These are phyloP conservation scores for Drosophila ficusphila DNA, from an alignment of 1,140 invertebrate genomes.

Conservation along the genomic window DNA sequence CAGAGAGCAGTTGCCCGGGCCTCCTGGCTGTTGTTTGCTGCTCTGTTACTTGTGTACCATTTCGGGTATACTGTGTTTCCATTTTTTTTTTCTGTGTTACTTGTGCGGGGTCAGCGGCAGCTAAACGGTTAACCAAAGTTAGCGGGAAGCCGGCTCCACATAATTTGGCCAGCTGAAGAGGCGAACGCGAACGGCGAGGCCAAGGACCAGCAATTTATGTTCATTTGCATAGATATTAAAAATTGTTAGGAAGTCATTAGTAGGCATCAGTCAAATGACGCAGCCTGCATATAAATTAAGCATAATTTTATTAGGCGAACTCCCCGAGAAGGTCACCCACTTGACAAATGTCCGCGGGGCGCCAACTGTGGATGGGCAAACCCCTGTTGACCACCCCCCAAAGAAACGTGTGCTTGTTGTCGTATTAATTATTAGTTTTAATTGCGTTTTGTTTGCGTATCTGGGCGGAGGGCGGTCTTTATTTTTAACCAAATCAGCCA, in stretches of 20 bases:
- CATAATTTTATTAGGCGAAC: slow-evolving; percentile 79
- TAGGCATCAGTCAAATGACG: slow-evolving; percentile 82
- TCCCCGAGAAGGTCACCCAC: slow-evolving; percentile 50
- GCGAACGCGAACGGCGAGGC: background rate
- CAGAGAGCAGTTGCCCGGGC: slow-evolving; percentile 67
- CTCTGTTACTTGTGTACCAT: slow-evolving; percentile 22
- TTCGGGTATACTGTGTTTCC: slow-evolving; percentile 8
- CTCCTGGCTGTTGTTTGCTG: slow-evolving; percentile 39
- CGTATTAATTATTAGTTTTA: slow-evolving; percentile 82
- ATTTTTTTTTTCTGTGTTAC: slow-evolving; percentile 27
- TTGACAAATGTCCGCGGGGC: slow-evolving; percentile 61
- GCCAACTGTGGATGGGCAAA: background rate
- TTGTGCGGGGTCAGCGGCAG: slow-evolving; percentile 61
- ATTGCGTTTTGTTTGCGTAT: slow-evolving; percentile 68
- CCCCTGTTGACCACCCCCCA: background rate
- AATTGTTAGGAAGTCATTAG: slow-evolving; percentile 83
- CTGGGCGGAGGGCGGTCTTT: slow-evolving; percentile 15
- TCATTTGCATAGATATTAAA: slow-evolving; percentile 83
- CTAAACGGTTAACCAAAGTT: slow-evolving; percentile 80
- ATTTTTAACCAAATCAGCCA: slow-evolving; percentile 6
- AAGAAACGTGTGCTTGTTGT: slow-evolving; percentile 54
- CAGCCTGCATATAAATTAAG: slow-evolving; percentile 82
- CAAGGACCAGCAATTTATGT: slow-evolving; percentile 77
- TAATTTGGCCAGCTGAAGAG: slow-evolving; percentile 35
- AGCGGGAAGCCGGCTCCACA: slow-evolving; percentile 32